Percentiles rank a stretch among this genome's conserved stretches.
Conservation (phyloP, 1,140 invertebrate species). For the Elymnias hypermnestra region DNA sequence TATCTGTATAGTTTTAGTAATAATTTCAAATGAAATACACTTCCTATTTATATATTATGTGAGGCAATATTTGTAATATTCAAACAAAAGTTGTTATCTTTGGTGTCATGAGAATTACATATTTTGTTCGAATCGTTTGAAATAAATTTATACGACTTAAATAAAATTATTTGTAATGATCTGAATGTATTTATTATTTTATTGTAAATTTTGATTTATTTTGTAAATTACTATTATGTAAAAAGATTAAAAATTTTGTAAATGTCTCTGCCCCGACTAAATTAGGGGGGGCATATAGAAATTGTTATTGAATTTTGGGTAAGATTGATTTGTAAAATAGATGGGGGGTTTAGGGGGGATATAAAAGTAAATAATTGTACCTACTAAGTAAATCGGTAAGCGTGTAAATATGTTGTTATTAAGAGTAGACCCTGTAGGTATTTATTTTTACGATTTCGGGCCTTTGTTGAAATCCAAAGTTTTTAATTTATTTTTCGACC, state of each 20-base stretch:
- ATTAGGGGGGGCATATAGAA: constrained; percentile 33
- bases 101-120: not conserved
- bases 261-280: constrained; percentile 28
- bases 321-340: constrained; percentile 54
- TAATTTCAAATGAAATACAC: too few species aligned
- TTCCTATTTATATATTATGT: too few species aligned
- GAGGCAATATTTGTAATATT: constrained; percentile 2
- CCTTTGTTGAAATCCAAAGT: constrained; percentile 73
- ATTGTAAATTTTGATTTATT: constrained; percentile 5
- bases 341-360: constrained; percentile 23
- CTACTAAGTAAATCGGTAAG: constrained; percentile 55
- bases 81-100: not conserved
- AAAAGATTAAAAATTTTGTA: not conserved
- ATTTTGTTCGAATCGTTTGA: not conserved
- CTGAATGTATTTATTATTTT: not conserved
- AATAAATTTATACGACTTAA: too few species aligned
- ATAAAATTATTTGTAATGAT: too few species aligned
- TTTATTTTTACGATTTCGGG: constrained; percentile 71
- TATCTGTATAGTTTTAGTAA: too few species aligned
- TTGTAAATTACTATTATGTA: constrained; percentile 4
- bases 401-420: constrained; percentile 69
- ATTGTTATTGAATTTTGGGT: constrained; percentile 44
- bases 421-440: constrained; percentile 67
- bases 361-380: constrained; percentile 51
- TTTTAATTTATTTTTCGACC: constrained; percentile 76